Percentiles rank a stretch among this genome's conserved stretches.
phyloP scores from a whole-genome alignment of 2,888 invertebrate genomes.

The Archips crataeganus region DNA sequence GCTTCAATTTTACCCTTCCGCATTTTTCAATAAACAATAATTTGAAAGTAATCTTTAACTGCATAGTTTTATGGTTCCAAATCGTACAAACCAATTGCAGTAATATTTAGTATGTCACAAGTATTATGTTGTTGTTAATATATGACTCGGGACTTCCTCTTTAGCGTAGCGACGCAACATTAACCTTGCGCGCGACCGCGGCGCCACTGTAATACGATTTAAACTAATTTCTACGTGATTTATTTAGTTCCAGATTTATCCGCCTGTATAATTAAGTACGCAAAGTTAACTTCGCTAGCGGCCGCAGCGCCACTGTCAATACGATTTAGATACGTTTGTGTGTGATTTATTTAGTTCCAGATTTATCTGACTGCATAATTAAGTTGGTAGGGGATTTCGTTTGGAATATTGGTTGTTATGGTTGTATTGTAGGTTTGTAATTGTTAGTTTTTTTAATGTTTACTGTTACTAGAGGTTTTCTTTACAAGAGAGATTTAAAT shows the following conservation, averaged over 20 bases:
- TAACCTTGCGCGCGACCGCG: conserved; percentile 14
- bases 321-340: background rate
- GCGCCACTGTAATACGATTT: conserved; percentile 20
- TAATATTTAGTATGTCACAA: background rate
- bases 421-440: background rate
- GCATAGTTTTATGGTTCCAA: background rate
- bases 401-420: no score
- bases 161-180: conserved; percentile 51
- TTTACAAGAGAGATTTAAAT: no score
- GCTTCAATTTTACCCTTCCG: background rate
- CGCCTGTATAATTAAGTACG: background rate
- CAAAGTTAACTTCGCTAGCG: conserved; percentile 22
- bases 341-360: conserved; percentile 9
- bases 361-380: background rate
- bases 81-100: background rate
- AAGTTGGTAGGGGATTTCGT: conserved; percentile 7
- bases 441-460: background rate
- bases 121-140: conserved; percentile 44
- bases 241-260: conserved; percentile 18
- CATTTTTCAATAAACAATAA: background rate
- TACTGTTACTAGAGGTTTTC: no score
- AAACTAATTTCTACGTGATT: background rate
- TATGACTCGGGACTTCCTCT: conserved; percentile 60
- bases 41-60: conserved; percentile 3
- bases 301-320: conserved; percentile 23